These are phyloP conservation scores for Australoheros scitulus DNA, from an alignment of 2,113 vertebrate genomes.

Conservation along the genomic window DNA sequence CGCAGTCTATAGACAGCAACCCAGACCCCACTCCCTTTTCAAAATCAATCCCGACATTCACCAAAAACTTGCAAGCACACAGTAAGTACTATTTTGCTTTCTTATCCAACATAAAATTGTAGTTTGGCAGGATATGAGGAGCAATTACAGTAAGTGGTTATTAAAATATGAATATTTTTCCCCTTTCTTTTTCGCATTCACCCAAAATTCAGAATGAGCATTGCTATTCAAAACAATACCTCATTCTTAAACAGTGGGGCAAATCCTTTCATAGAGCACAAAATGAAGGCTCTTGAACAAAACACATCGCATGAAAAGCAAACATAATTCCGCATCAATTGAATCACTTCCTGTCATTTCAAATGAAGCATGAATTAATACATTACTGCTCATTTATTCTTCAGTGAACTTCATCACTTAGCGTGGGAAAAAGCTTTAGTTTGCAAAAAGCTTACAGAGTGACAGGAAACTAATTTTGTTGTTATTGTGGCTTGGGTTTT, in stretches of 20 bases:
- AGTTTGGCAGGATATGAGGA: constrained; percentile 5
- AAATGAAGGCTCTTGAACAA: constrained; percentile 46
- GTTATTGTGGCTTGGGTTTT: no score
- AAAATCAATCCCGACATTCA: constrained; percentile 55
- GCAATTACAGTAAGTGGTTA: background rate
- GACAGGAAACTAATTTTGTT: background rate
- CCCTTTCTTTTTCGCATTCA: background rate
- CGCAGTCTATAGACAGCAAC: constrained; percentile 73
- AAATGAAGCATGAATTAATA: constrained; percentile 31
- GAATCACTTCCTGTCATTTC: constrained; percentile 49
- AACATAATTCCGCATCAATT: constrained; percentile 43
- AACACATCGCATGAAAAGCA: constrained; percentile 32
- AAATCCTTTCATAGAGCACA: constrained; percentile 46
- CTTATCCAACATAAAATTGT: constrained; percentile 13
- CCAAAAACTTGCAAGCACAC: constrained; percentile 49
- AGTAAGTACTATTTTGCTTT: constrained; percentile 48
- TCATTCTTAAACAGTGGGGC: constrained; percentile 41
- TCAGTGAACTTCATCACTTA: constrained; percentile 4
- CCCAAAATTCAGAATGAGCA: constrained; percentile 17
- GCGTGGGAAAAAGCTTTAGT: constrained; percentile 4
- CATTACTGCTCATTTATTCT: constrained; percentile 43
- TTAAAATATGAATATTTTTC: background rate
- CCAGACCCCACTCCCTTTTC: constrained; percentile 63
- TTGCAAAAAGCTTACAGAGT: constrained; percentile 14
- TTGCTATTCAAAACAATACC: constrained; percentile 43